These are phyloP conservation scores for Astropecten irregularis DNA, from an alignment of 53 echinoderm and acorn worm genomes.

Conservation along the genomic window DNA sequence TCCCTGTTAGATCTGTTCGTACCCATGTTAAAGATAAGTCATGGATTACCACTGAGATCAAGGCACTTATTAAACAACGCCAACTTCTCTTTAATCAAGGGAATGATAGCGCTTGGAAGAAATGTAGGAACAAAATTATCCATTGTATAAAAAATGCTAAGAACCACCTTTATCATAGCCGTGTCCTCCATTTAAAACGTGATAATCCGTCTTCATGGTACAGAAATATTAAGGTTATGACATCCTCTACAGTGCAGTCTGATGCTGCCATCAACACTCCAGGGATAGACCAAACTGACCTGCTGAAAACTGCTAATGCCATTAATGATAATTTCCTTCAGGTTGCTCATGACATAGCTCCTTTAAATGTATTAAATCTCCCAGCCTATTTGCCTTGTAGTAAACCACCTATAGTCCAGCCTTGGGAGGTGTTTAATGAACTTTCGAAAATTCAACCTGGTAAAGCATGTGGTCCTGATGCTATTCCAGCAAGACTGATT, in stretches of 20 bases:
- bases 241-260: not conserved
- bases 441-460: not conserved
- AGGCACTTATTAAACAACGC: conserved; percentile 16
- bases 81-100: not conserved
- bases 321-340: conserved; percentile 5
- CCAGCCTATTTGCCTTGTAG: conserved; percentile 1
- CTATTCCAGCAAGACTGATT: conserved; percentile 3
- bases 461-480: not conserved
- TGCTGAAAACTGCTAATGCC: not conserved
- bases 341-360: not conserved
- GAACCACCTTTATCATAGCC: not conserved
- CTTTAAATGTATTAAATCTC: not conserved
- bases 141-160: not conserved
- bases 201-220: conserved; percentile 4
- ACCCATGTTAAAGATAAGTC: conserved; percentile 13
- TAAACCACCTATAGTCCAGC: not conserved
- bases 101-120: not conserved
- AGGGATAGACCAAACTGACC: not conserved
- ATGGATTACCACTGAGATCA: conserved; percentile 31
- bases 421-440: conserved; percentile 12
- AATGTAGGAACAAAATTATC: not conserved
- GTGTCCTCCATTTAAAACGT: not conserved
- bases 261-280: not conserved
- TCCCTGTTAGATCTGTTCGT: not conserved
- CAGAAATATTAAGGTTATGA: not conserved